These are phyloP conservation scores for Glossosoma conforme DNA, from an alignment of 1,140 invertebrate species.

Conservation along the genomic window DNA sequence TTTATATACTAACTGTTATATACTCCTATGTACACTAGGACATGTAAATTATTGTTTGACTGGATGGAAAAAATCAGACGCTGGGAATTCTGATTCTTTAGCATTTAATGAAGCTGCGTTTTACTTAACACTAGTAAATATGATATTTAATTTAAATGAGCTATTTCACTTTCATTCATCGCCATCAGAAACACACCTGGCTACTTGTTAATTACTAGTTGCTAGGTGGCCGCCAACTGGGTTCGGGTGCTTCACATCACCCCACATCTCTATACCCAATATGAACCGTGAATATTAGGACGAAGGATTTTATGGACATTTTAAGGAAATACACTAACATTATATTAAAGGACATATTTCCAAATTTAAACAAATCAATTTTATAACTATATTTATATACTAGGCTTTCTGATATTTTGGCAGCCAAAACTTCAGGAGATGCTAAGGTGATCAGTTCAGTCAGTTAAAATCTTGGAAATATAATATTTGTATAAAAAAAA, in stretches of 20 bases:
- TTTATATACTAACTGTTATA: not conserved
- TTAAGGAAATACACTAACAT: conserved; percentile 19
- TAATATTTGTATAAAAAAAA: conserved; percentile 19
- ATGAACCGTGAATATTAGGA: conserved; percentile 24
- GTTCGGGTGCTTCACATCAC: conserved; percentile 6
- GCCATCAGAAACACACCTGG: conserved; percentile 8
- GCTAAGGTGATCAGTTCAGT: conserved; percentile 18
- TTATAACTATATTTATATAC: conserved; percentile 8
- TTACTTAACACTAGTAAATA: not conserved
- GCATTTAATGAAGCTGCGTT: not conserved
- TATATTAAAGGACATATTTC: conserved; percentile 20
- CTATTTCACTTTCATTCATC: not conserved
- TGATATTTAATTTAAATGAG: not conserved
- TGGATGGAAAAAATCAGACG: conserved; percentile 29
- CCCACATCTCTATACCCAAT: conserved; percentile 13
- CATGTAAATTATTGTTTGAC: conserved; percentile 30
- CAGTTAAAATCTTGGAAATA: conserved; percentile 20
- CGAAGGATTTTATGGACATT: conserved; percentile 26
- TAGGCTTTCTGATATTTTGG: conserved; percentile 13
- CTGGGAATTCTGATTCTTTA: not conserved
- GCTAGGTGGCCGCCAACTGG: conserved; percentile 5
- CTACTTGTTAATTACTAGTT: not conserved
- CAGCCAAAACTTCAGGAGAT: conserved; percentile 13
- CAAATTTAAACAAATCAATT: not conserved
- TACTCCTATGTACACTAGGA: conserved; percentile 2